phyloP scores from a whole-genome alignment of 2,888 invertebrate genomes.

The Drosophila longiperda region DNA sequence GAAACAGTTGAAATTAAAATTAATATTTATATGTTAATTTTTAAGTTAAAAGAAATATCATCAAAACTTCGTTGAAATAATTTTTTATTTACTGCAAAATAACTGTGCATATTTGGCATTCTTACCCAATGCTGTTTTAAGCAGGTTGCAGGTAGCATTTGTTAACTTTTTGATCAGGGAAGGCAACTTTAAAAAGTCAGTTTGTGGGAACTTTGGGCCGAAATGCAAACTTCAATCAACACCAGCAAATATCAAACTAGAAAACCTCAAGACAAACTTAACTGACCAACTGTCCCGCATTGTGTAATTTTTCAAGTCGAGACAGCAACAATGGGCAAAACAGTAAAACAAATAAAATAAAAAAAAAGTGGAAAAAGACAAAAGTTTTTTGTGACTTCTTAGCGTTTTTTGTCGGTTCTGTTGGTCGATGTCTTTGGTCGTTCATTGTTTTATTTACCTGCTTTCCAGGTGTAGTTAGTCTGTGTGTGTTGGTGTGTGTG shows the following conservation, averaged over 20 bases:
- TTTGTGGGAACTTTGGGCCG: constrained; percentile 39
- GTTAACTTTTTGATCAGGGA: constrained; percentile 22
- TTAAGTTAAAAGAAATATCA: neutral
- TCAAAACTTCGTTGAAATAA: neutral
- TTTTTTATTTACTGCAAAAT: neutral
- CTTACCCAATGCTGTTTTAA: neutral
- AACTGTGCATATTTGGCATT: neutral
- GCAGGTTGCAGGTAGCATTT: constrained; percentile 10
- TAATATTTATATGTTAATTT: neutral
- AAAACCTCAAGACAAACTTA: constrained; percentile 57
- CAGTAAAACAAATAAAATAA: constrained; percentile 12
- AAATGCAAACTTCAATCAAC: constrained; percentile 80
- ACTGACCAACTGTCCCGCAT: constrained; percentile 79
- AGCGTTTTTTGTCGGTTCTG: constrained; percentile 56
- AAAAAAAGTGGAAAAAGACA: constrained; percentile 14
- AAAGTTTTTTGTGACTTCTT: constrained; percentile 77
- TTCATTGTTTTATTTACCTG: constrained; percentile 79
- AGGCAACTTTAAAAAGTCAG: constrained; percentile 38
- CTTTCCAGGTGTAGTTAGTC: constrained; percentile 34
- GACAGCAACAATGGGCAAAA: constrained; percentile 39
- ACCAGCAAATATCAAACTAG: constrained; percentile 65
- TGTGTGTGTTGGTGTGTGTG: constrained; percentile 42
- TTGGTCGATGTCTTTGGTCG: constrained; percentile 32
- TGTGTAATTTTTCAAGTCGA: constrained; percentile 79
- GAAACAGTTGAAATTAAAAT: neutral